Percentiles rank a stretch among this genome's conserved stretches.
Conservation (phyloP, 2,113 vertebrate genomes). For the cattle (Bos taurus) region DNA sequence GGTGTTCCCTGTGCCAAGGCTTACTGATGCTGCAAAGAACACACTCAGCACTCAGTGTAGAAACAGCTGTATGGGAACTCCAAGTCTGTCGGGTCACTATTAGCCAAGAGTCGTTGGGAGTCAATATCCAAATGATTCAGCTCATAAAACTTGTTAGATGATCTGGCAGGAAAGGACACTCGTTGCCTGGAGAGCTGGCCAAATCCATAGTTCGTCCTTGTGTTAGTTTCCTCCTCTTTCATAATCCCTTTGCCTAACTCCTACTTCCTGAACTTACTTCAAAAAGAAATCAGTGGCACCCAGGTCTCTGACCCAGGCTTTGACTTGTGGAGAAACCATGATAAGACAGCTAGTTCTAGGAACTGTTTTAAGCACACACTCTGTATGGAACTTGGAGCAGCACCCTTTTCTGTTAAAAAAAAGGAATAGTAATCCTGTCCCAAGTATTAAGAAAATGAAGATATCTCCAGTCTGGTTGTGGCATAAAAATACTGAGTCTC, state of each 20-base stretch:
- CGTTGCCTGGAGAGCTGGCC: not conserved
- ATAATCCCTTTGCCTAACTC: not conserved
- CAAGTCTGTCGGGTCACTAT: too few relatives aligned
- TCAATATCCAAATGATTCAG: not conserved
- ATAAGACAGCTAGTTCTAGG: not conserved
- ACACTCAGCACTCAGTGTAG: not conserved
- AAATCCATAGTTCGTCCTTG: not conserved
- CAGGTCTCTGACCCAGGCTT: not conserved
- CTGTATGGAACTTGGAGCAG: not conserved
- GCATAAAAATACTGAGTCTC: not conserved
- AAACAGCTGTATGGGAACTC: not conserved
- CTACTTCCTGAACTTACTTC: not conserved
- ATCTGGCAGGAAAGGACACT: not conserved
- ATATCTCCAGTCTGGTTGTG: not conserved
- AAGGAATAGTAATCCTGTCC: not conserved
- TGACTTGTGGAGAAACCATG: not conserved
- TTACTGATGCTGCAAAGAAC: not conserved
- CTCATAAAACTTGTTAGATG: not conserved
- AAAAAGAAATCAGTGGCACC: not conserved
- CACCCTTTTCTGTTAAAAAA: not conserved
- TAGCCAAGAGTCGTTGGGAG: not conserved
- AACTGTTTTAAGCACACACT: not conserved
- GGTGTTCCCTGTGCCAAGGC: not conserved
- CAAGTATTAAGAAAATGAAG: not conserved
- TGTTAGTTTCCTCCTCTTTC: not conserved